These are phyloP conservation scores for Danaus melanippus DNA, from an alignment of 1,140 invertebrate genomes.

Conservation along the genomic window DNA sequence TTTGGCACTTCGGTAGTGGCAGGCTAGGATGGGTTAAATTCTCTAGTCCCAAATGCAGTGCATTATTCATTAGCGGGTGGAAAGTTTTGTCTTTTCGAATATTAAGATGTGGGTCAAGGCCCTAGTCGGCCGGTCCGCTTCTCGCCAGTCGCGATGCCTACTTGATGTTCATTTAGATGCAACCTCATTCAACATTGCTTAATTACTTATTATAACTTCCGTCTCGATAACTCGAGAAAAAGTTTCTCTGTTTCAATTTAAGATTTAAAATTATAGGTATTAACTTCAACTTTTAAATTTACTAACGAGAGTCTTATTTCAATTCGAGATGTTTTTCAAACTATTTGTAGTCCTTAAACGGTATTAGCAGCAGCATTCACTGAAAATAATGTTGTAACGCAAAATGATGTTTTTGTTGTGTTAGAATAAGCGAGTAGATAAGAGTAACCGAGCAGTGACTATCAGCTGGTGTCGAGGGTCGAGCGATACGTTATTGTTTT, in stretches of 20 bases:
- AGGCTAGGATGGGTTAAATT: constrained; percentile 27
- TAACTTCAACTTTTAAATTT: too few relatives aligned
- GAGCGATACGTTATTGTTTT: constrained; percentile 24
- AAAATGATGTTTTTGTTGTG: constrained; percentile 3
- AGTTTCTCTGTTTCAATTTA: too few relatives aligned
- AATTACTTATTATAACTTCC: constrained; percentile 33
- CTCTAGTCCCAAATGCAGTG: constrained; percentile 29
- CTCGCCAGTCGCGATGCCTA: constrained; percentile 12
- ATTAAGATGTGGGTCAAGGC: constrained; percentile 55
- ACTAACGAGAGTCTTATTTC: too few relatives aligned
- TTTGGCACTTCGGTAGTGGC: background rate
- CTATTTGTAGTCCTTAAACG: too few relatives aligned
- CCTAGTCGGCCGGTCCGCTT: constrained; percentile 16
- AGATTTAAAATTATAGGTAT: too few relatives aligned
- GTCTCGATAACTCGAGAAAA: background rate
- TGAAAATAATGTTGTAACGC: too few relatives aligned
- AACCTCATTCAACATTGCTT: constrained; percentile 45
- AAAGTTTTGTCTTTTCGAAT: constrained; percentile 51
- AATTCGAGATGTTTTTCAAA: too few relatives aligned
- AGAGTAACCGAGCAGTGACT: constrained; percentile 13
- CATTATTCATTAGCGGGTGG: constrained; percentile 47
- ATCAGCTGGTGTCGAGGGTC: constrained; percentile 29
- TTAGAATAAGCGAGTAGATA: constrained; percentile 21
- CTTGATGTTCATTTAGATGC: constrained; percentile 41
- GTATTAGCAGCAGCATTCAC: too few relatives aligned